Conservation (phyloP, 2,113 vertebrate genomes). For the Aptenodytes patagonicus region DNA sequence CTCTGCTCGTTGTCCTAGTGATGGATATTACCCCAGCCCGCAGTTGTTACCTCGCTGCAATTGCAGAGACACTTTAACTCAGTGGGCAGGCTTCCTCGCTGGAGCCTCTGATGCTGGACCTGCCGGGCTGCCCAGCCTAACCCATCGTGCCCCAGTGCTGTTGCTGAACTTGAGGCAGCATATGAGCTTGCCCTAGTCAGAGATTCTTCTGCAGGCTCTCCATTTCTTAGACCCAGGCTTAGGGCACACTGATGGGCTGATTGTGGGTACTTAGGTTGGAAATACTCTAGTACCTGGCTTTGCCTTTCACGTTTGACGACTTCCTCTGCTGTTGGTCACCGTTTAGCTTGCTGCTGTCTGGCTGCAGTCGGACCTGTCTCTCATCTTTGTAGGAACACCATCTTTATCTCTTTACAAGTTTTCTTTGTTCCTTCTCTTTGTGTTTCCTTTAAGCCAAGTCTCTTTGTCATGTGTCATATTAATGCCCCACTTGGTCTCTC, state of each 20-base stretch:
- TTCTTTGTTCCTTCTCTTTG: not conserved
- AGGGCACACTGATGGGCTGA: not conserved
- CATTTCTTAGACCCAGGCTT: not conserved
- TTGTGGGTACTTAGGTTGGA: not conserved
- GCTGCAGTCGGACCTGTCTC: not conserved
- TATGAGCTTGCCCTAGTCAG: not conserved
- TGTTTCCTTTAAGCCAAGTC: not conserved
- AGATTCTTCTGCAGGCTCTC: not conserved
- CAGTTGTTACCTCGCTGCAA: not conserved
- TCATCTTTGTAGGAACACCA: not conserved
- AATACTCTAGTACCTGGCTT: not conserved
- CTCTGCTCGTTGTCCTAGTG: not conserved
- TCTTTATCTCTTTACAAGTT: not conserved
- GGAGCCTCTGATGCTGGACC: not conserved
- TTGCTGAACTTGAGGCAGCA: not conserved
- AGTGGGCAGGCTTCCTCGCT: not conserved
- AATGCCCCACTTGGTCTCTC: not conserved
- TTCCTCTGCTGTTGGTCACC: not conserved
- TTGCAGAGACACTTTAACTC: not conserved
- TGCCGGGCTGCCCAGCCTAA: not conserved
- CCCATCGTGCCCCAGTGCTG: fast-evolving
- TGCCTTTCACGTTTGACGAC: fast-evolving
- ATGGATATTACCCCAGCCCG: not conserved
- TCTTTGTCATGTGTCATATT: not conserved
- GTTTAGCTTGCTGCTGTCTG: not conserved